Percentiles rank a stretch among this genome's conserved stretches.
These are phyloP conservation scores for Clostera curtula DNA, from an alignment of 2,888 invertebrate species.

Conservation along the genomic window DNA sequence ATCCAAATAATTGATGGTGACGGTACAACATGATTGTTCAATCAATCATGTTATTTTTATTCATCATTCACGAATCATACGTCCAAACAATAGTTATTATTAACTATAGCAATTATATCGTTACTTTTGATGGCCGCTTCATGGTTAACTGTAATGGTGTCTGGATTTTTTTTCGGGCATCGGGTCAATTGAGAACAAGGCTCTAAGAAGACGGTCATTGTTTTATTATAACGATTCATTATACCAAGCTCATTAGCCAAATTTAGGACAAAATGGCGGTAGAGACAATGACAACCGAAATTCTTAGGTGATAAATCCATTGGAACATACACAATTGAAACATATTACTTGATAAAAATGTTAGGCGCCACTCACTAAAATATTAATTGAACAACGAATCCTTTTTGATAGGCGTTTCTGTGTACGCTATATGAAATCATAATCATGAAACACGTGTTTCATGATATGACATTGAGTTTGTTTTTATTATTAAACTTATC, in stretches of 20 bases:
- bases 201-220: slow-evolving; percentile 9
- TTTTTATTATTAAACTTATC: no score
- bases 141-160: slow-evolving; percentile 13
- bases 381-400: no score
- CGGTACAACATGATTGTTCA: not conserved
- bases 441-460: no score
- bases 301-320: no score
- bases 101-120: not conserved
- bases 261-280: slow-evolving; percentile 5
- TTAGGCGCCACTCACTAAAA: no score
- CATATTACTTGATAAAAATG: no score
- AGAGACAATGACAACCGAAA: not conserved
- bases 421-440: no score
- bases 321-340: no score
- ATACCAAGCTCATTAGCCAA: slow-evolving; percentile 5
- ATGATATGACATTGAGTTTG: no score
- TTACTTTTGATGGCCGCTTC: slow-evolving; percentile 11
- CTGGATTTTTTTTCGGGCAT: slow-evolving; percentile 13
- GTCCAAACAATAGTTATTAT: not conserved
- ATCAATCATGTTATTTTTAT: not conserved
- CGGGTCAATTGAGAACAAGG: slow-evolving; percentile 23
- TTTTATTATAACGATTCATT: slow-evolving; percentile 13
- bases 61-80: not conserved
- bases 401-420: no score
- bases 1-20: no score